Conservation (phyloP, 2,888 invertebrate species). For the Oxycera nigricornis region DNA sequence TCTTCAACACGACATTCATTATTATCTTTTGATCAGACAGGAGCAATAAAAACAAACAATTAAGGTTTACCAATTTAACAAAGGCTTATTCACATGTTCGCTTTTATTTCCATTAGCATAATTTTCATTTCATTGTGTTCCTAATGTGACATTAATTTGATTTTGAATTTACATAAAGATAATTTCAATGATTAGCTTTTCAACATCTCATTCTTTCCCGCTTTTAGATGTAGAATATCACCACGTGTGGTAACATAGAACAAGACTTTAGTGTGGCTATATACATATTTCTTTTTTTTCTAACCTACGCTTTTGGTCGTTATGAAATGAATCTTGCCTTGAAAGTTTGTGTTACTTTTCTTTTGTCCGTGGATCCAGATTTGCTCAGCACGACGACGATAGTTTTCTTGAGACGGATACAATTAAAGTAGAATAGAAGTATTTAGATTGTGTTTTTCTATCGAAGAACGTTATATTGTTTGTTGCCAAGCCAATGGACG, state of each 20-base stretch:
- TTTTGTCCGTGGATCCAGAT: neutral
- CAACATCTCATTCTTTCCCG: slow-evolving; percentile 6
- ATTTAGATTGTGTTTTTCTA: too few species aligned
- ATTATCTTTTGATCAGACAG: neutral
- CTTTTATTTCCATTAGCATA: neutral
- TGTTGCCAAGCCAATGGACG: too few species aligned
- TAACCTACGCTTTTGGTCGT: too few species aligned
- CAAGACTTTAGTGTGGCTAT: too few species aligned
- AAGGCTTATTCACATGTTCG: neutral
- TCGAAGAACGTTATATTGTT: too few species aligned
- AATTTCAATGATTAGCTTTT: neutral
- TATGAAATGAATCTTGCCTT: too few species aligned
- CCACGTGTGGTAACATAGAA: too few species aligned
- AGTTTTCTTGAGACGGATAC: neutral
- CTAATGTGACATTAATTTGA: slow-evolving; percentile 6
- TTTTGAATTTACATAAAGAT: neutral
- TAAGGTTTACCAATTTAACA: neutral
- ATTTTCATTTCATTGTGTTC: neutral
- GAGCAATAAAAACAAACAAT: neutral
- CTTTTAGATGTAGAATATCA: too few species aligned
- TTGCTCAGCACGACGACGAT: neutral
- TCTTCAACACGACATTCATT: too few species aligned
- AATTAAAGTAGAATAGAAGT: too few species aligned
- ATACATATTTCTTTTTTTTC: too few species aligned
- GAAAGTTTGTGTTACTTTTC: too few species aligned